Evolutionary conservation across 2,797 vertebrate species (phyloP).

Genomic region (Falco columbarius): DNA sequence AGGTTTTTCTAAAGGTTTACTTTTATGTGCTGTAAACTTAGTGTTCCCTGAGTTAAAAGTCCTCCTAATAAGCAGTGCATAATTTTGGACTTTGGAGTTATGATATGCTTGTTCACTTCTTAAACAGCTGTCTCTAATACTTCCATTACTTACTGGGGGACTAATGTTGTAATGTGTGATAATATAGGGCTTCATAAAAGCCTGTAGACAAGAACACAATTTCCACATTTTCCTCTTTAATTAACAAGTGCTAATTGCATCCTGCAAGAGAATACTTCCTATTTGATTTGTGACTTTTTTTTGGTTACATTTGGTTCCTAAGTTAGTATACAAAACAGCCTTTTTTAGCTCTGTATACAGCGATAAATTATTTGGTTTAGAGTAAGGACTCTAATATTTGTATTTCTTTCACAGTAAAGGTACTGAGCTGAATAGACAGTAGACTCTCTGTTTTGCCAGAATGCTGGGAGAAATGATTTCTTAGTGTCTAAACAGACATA

Average conservation of each 20-base stretch:
- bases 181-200: neutral
- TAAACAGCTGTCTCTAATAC: neutral
- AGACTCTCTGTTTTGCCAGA: neutral
- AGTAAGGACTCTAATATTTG: neutral
- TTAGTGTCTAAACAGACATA: neutral
- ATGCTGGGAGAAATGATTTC: neutral
- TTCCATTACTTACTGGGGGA: neutral
- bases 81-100: neutral
- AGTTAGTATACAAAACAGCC: neutral
- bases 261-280: neutral
- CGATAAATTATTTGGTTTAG: neutral
- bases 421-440: neutral
- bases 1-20: neutral
- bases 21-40: neutral
- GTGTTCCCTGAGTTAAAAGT: neutral
- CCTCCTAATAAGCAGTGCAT: neutral
- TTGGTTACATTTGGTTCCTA: neutral
- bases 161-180: neutral
- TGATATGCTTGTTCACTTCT: neutral
- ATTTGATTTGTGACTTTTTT: neutral
- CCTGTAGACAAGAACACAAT: neutral
- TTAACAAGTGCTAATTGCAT: conserved; percentile 16
- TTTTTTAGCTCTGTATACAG: neutral
- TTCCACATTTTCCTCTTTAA: conserved; percentile 23
- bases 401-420: neutral